Evolutionary conservation across 2,113 vertebrate genomes (phyloP), one percentile per base, ranked within the genome.

Genomic region (Dasyurus viverrinus): DNA sequence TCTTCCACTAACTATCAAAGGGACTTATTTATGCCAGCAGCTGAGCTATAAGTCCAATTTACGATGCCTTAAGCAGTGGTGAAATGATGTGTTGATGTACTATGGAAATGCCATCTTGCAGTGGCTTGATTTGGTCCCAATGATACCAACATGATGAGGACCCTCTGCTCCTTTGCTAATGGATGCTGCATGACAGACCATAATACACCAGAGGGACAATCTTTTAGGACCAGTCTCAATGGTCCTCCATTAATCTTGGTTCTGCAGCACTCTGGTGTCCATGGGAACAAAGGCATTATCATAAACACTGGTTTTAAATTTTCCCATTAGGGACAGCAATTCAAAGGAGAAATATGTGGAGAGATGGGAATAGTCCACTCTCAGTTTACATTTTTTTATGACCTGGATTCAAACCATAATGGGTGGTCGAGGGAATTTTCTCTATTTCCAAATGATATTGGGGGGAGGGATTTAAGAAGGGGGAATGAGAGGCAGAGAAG

Each of bases 1-100:
- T 99, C 99, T 99, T 99, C 99, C 99, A 98, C 99, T 99, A 99
- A 99, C 99, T 99, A 99, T 99, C 99, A 99, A 99, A 99, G 99
- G 99, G 99, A 99, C 99, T 99, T 99, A 99, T 99, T 99, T 99
- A 99, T 99, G 99, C 99, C 99, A 99, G 99, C 99, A 99, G 99
- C 99, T 98, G 98, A 99, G 99, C 99, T 99, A 99, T 99, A 99
- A 99, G 99, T 99, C 99, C 99, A 99, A 99, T 99, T 99, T 99
- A 99, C 98, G 99, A 99, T 98, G 99, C 99, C 99, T 98, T 99
- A 98, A 99, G 99, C 99, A 98, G 98, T 98, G 98, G 98, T 98
- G 98, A 98, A 98, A 98, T 98, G 98, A 99, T 99, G 98, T 99
- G 98, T 99, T 99, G 99, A 99, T 98, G 99, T 97, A 98, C 98